phyloP scores from a whole-genome alignment of 2,888 invertebrate species.

The Tethea ocularis region DNA sequence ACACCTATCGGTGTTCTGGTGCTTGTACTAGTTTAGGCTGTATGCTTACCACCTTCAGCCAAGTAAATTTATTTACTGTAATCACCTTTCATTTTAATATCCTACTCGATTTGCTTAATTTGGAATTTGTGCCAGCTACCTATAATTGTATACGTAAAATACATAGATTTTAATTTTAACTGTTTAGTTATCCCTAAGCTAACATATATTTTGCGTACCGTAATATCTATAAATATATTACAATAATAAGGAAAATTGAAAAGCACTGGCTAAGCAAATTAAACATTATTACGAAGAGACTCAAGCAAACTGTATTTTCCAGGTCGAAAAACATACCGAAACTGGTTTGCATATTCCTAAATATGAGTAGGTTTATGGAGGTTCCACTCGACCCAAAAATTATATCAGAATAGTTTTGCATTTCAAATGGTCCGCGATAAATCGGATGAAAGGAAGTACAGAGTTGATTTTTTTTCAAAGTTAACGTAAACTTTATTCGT shows the following conservation, averaged over 20 bases:
- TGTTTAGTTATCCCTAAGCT: neutral
- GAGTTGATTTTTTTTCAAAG: constrained; percentile 30
- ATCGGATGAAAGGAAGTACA: constrained; percentile 29
- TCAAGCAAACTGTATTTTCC: constrained; percentile 4
- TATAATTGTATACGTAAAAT: neutral
- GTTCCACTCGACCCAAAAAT: constrained; percentile 15
- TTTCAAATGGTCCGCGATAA: constrained; percentile 25
- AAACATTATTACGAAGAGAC: neutral
- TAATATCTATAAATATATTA: neutral
- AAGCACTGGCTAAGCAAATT: neutral
- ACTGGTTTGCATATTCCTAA: constrained; percentile 2
- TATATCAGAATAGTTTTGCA: constrained; percentile 33
- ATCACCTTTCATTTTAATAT: too few species aligned
- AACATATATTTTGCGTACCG: neutral
- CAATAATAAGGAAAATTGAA: constrained; percentile 3
- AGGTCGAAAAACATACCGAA: neutral
- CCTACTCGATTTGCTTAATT: too few species aligned
- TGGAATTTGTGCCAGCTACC: too few species aligned
- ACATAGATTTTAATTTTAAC: neutral
- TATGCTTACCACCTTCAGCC: too few species aligned
- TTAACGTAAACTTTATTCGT: constrained; percentile 22
- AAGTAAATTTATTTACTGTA: too few species aligned
- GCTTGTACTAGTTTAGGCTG: too few species aligned
- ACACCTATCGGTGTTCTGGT: too few species aligned
- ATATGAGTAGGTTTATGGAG: constrained; percentile 3